Evolutionary conservation across 2,113 vertebrate species (phyloP), one percentile per base, ranked within the genome.

Genomic region (Numida meleagris): DNA sequence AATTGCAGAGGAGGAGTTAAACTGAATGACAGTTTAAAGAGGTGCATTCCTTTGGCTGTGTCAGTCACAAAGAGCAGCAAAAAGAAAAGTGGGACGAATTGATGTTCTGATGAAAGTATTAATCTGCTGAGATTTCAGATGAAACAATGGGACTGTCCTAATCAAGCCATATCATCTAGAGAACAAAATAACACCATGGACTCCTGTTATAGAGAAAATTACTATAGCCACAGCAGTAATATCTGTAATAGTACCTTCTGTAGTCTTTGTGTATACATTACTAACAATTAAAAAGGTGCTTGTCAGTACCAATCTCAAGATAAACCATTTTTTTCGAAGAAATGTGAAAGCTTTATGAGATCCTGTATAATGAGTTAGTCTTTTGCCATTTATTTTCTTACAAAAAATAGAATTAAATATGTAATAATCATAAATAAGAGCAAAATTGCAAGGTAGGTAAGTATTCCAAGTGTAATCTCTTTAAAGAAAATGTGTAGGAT

Each of bases 1-100:
- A 97, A 98, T 96, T 97, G 94, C 86, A 96, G 74, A 97, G 96
- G 94, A 97, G 96, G 95, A 95, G 95, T 96, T 96, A 96, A 94
- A 62, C 82, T 91, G 92, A 96, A 71, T 95, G 94, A 90, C 95
- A 97, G 81, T 90, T 97, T 96, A 96, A 97, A 97, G 95, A 95
- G 63, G 63, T 71, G 80, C 88, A 43, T 79, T 95, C 88, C 92
- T 96, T 97, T 95, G 61, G 91, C 63, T 92, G 79, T 96, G 92
- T 96, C 94, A 96, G 79, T 97, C 94, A 89, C 74, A 82, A 34
- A 88, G 91, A 96, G 86, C 17, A 94, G 66, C 75, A 90, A 51
- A 90, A 87, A 94, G 95, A 96, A 80, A 97, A 95, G 86, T 96
- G 66, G 79, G 90, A 95, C 92, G 90, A 95, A 88, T 90, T 91